These are phyloP conservation scores for Serranus cabrilla DNA, from an alignment of 2,797 vertebrate species.

Conservation along the genomic window DNA sequence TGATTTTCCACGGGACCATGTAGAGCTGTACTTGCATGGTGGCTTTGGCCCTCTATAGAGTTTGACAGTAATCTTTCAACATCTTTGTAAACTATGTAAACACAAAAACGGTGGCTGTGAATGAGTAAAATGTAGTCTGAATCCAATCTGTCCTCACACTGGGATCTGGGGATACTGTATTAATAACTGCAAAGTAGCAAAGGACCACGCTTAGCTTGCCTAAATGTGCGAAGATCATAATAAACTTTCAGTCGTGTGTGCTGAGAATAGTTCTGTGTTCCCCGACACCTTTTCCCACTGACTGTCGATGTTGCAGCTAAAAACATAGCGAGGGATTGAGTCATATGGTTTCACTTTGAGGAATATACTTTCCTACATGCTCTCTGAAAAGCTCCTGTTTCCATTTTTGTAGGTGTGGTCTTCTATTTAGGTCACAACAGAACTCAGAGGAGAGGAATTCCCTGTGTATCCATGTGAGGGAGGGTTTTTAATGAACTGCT, in stretches of 20 bases:
- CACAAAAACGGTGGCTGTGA: conserved; percentile 56
- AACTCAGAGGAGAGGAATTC: conserved; percentile 78
- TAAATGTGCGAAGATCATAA: conserved; percentile 55
- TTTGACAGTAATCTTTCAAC: conserved; percentile 82
- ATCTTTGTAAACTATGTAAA: conserved; percentile 82
- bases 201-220: conserved; percentile 22
- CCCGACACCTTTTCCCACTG: conserved; percentile 59
- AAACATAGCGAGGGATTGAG: conserved; percentile 61
- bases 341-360: conserved; percentile 88
- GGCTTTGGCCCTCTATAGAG: conserved; percentile 64
- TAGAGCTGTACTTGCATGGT: conserved; percentile 64
- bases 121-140: conserved; percentile 48
- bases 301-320: conserved; percentile 47
- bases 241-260: conserved; percentile 36
- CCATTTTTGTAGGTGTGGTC: conserved; percentile 82
- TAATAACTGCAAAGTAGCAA: conserved; percentile 53
- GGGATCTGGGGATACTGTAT: conserved; percentile 46
- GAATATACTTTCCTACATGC: conserved; percentile 80
- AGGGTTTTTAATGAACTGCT: conserved; percentile 76
- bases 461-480: conserved; percentile 71
- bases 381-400: conserved; percentile 83
- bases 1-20: conserved; percentile 62
- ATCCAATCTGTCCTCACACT: conserved; percentile 68
- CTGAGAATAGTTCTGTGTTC: conserved; percentile 57
- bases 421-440: conserved; percentile 85